Evolutionary conservation across 2,113 vertebrate genomes (phyloP), one percentile per base, ranked within the genome.

Genomic region (Aplodontia rufa): DNA sequence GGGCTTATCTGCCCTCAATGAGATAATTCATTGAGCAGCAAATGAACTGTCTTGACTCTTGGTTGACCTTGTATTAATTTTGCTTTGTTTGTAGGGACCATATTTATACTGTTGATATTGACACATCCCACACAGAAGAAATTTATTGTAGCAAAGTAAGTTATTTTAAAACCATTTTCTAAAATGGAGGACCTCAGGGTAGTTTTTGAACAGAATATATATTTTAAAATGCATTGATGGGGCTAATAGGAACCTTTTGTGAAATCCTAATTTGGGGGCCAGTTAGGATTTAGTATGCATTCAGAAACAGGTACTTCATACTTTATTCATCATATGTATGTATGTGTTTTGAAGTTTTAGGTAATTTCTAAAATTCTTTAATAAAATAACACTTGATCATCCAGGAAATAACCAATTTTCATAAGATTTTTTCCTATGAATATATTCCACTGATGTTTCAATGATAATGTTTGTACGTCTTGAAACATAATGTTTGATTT

Each of bases 111-210:
- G 98, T 99, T 98, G 99, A 99, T 98, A 99, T 99, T 93, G 99
- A 99, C 96, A 98, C 98, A 92, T 98, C 99, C 97, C 98, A 99
- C 96, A 98, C 99, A 90, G 99, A 99, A 95, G 99, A 99, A 99
- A 99, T 99, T 98, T 99, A 99, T 98, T 99, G 99, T 99, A 99
- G 98, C 98, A 99, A 99, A 99, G 99, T 99, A 99, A 99, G 99
- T 99, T 96, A 51, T 94, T 97, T 98, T 96, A 95, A 83, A 80
- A 66, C 80, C 35, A 49, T 97, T 74, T 95, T 87, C 78, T 95
- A 94, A 96, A 97, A 93, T 30, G 45, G 97, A 97, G 81, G 83
- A 55, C 68, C 71, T 87, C 96, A 86, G 45, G 85, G 62, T 86
- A 64, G 72, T 83, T 94, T 95, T 96, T 74, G 62, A 84, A 91